These are phyloP conservation scores for Notechis scutatus DNA, from an alignment of 2,113 vertebrate genomes.

Conservation along the genomic window DNA sequence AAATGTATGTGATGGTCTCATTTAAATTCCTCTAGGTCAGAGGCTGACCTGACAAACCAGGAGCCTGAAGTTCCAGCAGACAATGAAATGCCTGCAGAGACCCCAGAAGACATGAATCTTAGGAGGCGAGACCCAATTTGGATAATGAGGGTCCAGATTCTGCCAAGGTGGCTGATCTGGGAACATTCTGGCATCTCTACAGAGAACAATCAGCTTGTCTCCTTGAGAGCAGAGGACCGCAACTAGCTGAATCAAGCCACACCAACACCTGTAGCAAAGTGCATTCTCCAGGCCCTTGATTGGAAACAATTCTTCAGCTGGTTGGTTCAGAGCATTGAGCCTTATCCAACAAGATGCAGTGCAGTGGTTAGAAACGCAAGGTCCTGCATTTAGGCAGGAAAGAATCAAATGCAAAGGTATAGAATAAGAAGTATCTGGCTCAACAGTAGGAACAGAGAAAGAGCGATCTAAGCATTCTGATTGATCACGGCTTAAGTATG, in stretches of 20 bases:
- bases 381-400: no score
- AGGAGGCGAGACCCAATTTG: neutral
- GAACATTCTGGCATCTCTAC: neutral
- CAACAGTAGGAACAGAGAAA: no score
- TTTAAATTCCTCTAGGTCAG: neutral
- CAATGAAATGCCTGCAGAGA: neutral
- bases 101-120: neutral
- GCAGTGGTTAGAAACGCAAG: no score
- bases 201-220: neutral
- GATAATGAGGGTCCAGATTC: neutral
- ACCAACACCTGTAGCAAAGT: neutral
- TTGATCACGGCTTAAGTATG: no score
- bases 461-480: no score
- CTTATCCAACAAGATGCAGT: no score
- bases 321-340: no score
- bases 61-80: neutral
- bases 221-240: neutral
- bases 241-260: neutral
- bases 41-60: neutral
- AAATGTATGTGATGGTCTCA: neutral
- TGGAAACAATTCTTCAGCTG: neutral
- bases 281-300: neutral
- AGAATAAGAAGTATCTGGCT: no score
- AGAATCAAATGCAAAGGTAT: no score
- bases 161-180: neutral